Conservation (phyloP, 2,888 invertebrate genomes). For the Nebria brevicollis region DNA sequence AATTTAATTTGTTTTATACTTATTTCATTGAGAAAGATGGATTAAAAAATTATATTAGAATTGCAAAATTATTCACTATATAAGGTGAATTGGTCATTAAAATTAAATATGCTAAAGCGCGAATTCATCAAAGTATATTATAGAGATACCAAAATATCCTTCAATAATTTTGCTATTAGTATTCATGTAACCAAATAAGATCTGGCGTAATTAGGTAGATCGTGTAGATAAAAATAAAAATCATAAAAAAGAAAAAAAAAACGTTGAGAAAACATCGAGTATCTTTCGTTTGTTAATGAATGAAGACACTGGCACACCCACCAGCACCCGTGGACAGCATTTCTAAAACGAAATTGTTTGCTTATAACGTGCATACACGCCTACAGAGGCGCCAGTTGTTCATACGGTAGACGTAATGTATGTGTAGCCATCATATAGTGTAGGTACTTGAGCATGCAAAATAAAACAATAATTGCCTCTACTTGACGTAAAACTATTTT, state of each 20-base stretch:
- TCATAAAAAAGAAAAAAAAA: neutral
- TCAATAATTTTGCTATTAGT: neutral
- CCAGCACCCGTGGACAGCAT: conserved; percentile 5
- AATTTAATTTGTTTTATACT: too few relatives aligned
- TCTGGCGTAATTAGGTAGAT: neutral
- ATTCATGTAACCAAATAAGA: neutral
- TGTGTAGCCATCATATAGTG: conserved; percentile 1
- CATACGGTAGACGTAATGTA: conserved; percentile 6
- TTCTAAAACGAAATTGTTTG: conserved; percentile 20
- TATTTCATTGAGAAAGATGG: neutral
- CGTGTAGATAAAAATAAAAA: neutral
- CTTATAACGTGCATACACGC: conserved; percentile 19
- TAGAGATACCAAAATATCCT: neutral
- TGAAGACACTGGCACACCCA: conserved; percentile 44
- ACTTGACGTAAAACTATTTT: conserved; percentile 39
- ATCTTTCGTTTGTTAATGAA: conserved; percentile 35
- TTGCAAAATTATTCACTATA: neutral
- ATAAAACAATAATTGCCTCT: conserved; percentile 41
- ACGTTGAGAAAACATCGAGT: neutral
- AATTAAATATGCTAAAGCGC: neutral
- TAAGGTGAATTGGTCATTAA: neutral
- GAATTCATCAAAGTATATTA: neutral
- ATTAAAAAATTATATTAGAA: conserved; percentile 19
- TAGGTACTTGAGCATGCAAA: conserved; percentile 32
- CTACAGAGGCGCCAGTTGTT: conserved; percentile 36